Conservation (phyloP, 2,113 vertebrate species). For the Talpa occidentalis region DNA sequence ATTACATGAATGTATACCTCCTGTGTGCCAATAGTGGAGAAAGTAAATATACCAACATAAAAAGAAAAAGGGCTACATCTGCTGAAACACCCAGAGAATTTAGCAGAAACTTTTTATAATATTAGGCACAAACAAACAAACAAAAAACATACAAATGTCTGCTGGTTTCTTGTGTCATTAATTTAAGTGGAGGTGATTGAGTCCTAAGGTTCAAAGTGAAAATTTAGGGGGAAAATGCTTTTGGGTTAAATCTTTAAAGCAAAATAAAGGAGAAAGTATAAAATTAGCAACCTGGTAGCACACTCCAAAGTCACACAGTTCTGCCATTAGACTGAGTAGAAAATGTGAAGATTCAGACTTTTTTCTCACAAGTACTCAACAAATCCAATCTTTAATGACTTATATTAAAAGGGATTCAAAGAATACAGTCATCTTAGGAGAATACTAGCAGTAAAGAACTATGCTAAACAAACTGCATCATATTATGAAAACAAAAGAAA, state of each 20-base stretch:
- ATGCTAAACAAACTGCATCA: slow-evolving; percentile 47
- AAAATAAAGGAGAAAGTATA: background rate
- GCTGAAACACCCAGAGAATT: slow-evolving; percentile 60
- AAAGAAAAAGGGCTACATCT: slow-evolving; percentile 18
- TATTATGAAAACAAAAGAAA: background rate
- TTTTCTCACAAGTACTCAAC: slow-evolving; percentile 41
- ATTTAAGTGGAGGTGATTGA: background rate
- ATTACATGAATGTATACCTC: background rate
- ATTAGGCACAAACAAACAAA: background rate
- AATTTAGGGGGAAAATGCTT: background rate
- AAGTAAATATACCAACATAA: slow-evolving; percentile 42
- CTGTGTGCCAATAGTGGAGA: background rate
- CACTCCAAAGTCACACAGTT: background rate
- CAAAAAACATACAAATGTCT: background rate
- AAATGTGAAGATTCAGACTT: background rate
- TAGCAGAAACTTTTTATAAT: background rate
- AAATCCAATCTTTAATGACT: background rate
- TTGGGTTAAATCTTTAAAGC: background rate
- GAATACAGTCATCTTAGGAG: slow-evolving; percentile 20
- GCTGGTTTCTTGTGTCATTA: background rate
- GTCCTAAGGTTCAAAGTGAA: background rate
- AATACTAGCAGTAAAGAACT: background rate
- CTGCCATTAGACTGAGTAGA: background rate
- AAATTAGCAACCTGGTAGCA: background rate
- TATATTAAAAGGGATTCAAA: slow-evolving; percentile 25